Evolutionary conservation across 2,888 invertebrate genomes (phyloP), one percentile per base, ranked within the genome.

Genomic region (Pyrrhia umbra): DNA sequence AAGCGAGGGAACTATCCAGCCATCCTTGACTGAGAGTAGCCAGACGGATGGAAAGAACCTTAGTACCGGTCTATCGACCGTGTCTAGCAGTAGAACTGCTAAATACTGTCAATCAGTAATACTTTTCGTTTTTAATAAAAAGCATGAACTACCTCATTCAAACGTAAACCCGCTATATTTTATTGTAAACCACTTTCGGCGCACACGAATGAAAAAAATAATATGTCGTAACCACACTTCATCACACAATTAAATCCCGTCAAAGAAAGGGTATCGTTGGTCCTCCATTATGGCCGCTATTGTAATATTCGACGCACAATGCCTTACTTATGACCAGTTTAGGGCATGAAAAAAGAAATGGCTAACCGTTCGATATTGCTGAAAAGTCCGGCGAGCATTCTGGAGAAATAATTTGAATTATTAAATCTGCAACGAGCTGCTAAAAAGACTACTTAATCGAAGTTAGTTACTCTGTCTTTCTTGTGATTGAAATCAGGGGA

Each of bases 251-350:
- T 94, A 95, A 94, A 94, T 86, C 88, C 91, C 86, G 82, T 84
- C 89, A 91, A 92, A 93, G 93, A 94, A 95, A 94, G 90, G 91
- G 92, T 94, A 94, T 94, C 94, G 92, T 91, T 92, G 92, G 89
- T 87, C 86, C 87, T 79, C 90, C 92, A 94, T 95, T 92, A 94
- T 93, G 88, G 84, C 59, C 77, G 85, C 94, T 92, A 94, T 95
- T 95, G 94, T 95, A 94, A 91, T 88, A 89, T 91, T 90, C 89
- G 86, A 79, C 86, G 84, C 92, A 95, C 94, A 94, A 94, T 93
- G 86, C 93, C 87, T 90, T 91, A 92, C 94, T 94, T 93, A 93
- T 89, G 90, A 90, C 84, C 88, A 93, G 92, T 92, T 94, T 93
- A 93, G 93, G 91, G 89, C 85, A 85, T 88, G 91, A 91, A 93